phyloP scores from a whole-genome alignment of 2,113 vertebrate genomes.

The Phylloscopus trochilus region DNA sequence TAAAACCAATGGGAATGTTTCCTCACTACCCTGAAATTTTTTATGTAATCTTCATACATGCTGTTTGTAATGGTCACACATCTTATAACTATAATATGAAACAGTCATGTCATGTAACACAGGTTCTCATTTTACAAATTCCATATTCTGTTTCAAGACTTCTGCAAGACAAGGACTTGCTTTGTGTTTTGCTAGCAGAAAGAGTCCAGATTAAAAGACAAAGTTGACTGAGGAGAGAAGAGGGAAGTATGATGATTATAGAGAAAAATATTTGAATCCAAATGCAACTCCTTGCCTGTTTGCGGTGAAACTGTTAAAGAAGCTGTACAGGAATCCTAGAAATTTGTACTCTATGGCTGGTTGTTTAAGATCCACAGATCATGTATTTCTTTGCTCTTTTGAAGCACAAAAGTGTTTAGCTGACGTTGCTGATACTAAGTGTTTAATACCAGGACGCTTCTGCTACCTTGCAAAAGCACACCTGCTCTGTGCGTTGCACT shows the following conservation, averaged over 20 bases:
- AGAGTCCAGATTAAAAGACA: not conserved
- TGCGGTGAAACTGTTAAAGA: not conserved
- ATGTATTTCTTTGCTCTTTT: not conserved
- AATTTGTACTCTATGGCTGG: not conserved
- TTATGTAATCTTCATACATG: not conserved
- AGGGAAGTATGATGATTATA: not conserved
- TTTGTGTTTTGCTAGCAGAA: not conserved
- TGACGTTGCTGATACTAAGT: not conserved
- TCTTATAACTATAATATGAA: not conserved
- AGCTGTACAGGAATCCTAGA: not conserved
- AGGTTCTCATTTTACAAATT: not conserved
- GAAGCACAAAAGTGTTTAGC: fast-evolving
- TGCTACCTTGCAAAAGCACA: not conserved
- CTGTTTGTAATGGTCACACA: not conserved
- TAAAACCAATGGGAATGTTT: not conserved
- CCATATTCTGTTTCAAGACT: not conserved
- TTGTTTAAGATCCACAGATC: not conserved
- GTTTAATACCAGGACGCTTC: not conserved
- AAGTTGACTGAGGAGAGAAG: not conserved
- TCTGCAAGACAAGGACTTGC: not conserved
- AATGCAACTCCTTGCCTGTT: not conserved
- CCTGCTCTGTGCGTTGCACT: not conserved
- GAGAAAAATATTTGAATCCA: not conserved
- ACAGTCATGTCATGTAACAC: fast-evolving
- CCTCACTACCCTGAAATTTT: not conserved